Evolutionary conservation across 2,888 invertebrate genomes (phyloP).

Genomic region (Acanthosepion lycidas): DNA sequence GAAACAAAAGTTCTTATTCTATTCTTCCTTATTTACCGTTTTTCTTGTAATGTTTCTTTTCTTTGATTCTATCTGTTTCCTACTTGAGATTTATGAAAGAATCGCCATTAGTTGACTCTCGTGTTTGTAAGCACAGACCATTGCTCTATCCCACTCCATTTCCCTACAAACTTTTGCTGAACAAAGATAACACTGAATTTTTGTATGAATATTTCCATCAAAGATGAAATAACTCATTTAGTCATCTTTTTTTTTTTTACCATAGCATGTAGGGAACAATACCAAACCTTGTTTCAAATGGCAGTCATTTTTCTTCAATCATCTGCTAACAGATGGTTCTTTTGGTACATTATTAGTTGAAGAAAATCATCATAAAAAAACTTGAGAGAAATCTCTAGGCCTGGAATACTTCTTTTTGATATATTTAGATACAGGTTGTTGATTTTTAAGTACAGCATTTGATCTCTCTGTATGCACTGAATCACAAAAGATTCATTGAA

Average conservation of each 20-base stretch:
- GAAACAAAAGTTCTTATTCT: not conserved
- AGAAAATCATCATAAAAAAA: not conserved
- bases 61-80: not conserved
- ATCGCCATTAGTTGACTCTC: not conserved
- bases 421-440: no score
- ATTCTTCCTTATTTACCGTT: not conserved
- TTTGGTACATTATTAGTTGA: not conserved
- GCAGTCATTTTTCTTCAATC: not conserved
- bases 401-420: not conserved
- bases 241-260: not conserved
- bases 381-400: not conserved
- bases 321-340: constrained; percentile 8
- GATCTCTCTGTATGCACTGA: no score
- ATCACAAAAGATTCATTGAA: no score
- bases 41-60: not conserved
- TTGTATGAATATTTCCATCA: not conserved
- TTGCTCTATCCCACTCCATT: not conserved
- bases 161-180: not conserved
- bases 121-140: not conserved
- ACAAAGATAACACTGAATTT: constrained; percentile 22
- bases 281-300: not conserved
- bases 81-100: constrained; percentile 33
- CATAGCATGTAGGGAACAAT: not conserved
- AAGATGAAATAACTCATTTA: not conserved
- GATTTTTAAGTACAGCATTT: no score